These are phyloP conservation scores for Gorsachius magnificus DNA, from an alignment of 2,797 vertebrate genomes.

Conservation along the genomic window DNA sequence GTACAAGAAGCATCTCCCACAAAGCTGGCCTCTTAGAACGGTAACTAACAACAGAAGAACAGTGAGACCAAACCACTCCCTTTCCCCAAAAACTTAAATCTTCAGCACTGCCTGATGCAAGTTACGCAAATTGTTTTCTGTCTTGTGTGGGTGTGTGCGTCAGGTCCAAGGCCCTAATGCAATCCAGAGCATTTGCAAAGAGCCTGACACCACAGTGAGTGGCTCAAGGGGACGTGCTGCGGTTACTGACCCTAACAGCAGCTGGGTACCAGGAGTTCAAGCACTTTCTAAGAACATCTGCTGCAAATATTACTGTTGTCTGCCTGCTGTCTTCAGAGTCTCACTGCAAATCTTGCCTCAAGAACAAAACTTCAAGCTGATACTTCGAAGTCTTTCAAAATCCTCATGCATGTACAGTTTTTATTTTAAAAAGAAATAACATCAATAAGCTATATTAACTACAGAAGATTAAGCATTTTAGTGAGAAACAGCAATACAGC, in stretches of 20 bases:
- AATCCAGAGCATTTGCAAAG: not conserved
- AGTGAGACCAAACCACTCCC: not conserved
- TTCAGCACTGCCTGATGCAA: not conserved
- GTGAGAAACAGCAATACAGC: not conserved
- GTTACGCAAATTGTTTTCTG: not conserved
- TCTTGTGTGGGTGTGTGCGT: too few species aligned
- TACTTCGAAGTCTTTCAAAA: not conserved
- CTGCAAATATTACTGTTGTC: not conserved
- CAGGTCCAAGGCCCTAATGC: not conserved
- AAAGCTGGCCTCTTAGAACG: not conserved
- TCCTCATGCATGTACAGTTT: not conserved
- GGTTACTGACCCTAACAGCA: not conserved
- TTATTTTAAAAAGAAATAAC: not conserved
- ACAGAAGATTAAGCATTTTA: not conserved
- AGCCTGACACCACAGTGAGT: not conserved
- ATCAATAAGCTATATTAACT: not conserved
- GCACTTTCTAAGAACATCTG: conserved; percentile 5
- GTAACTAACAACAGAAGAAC: not conserved
- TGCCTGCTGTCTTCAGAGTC: not conserved
- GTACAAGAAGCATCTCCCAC: not conserved
- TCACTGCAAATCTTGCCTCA: not conserved
- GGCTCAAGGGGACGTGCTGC: not conserved
- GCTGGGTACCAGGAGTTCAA: conserved; percentile 1
- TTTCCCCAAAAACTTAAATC: not conserved
- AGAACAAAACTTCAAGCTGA: not conserved